Evolutionary conservation across 2,797 vertebrate species (phyloP), one percentile per base, ranked within the genome.

Genomic region (Sebastes hubbsi): DNA sequence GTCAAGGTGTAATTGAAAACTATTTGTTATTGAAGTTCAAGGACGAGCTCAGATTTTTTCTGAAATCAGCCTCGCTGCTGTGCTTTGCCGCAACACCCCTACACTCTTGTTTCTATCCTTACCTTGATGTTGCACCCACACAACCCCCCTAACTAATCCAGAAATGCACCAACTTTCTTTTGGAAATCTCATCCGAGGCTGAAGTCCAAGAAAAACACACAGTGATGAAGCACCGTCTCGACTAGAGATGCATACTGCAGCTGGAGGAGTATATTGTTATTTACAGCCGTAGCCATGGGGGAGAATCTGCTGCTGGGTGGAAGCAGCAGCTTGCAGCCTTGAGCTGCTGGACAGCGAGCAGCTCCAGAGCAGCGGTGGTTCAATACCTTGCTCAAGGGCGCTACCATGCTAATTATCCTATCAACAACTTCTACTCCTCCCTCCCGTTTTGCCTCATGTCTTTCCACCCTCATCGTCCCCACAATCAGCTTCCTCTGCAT

Each of bases 361-460:
- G 56, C 83, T 90, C 75, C 63, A 73, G 58, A 68, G 54, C 3
- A 34, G 54, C 30, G 72, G 25, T 55, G 55, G 12, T 69, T 67
- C 36, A 22, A n/a, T 88, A 81, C 71, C 65, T 88, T 80, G 79
- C 87, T 92, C 75, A 70, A 82, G 85, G 85, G 56, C 63, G 58
- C 42, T 34, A 6, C 11, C 49, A 65, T 78, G 70, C 62, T 89
- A 82, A 89, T 87, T 81, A 82, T n/a, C 75, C 24, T 71, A 34
- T 22, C 54, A 32, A 27, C 60, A 68, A 59, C 75, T 73, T 72
- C 22, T 24, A 5, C 75, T n/a, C 11, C 56, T 60, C 63, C 32
- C 3, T 54, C 11, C 14, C 7, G 18, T 63, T 59, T 62, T 25
- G 27, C 54, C 34, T 63, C 16, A 16, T 34, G n/a, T 49, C 55